Conservation (phyloP, 1,140 invertebrate genomes). For the Drosophila melanogaster region Release_6_plus_ISO1_MT NT_033779.5:17666501-17667000, state of each 20-base stretch:
- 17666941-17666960: constrained; percentile 27
- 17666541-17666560: constrained; percentile 40
- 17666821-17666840: no score
- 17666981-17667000: constrained; percentile 30
- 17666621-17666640: constrained; percentile 96
- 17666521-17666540: constrained; percentile 62
- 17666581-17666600: constrained; percentile 13
- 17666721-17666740: constrained; percentile 98
- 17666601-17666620: constrained; percentile 92
- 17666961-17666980: constrained; percentile 20
- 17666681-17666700: constrained; percentile 94
- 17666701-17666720: constrained; percentile 97
- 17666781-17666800: constrained; percentile 14
- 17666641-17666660: constrained; percentile 97
- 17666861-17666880: no score
- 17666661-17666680: constrained; percentile 97
- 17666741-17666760: constrained; percentile 97
- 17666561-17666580: constrained; percentile 28
- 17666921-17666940: background rate
- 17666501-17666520: constrained; percentile 42
- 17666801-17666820: background rate
- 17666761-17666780: constrained; percentile 96
- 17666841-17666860: no score
- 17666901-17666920: no score
- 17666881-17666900: no score